A percentile compares a stretch with the other conserved stretches of the same genome.
Conservation (phyloP, 1,140 invertebrate species). For the Brevipalpus yothersi region DNA sequence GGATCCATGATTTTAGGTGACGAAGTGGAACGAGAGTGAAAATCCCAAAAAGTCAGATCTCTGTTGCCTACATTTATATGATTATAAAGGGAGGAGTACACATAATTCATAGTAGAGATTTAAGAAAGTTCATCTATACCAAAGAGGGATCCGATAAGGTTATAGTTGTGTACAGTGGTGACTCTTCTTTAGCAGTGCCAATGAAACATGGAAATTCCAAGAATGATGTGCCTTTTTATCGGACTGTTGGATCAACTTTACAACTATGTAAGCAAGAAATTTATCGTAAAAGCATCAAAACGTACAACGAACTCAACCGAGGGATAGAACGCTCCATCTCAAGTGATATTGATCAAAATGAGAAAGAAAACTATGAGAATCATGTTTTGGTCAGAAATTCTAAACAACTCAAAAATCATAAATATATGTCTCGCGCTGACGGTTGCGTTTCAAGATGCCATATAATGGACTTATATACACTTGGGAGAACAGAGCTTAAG, state of each 20-base stretch:
- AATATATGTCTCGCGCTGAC: not conserved
- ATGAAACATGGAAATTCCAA: not conserved
- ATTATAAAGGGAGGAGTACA: too few species aligned
- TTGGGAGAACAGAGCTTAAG: not conserved
- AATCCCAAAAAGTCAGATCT: too few species aligned
- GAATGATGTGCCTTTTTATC: not conserved
- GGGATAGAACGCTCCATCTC: not conserved
- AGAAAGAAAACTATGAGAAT: not conserved
- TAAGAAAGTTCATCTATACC: too few species aligned
- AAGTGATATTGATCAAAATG: not conserved
- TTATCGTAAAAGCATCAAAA: not conserved
- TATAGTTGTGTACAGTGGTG: not conserved
- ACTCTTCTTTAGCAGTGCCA: not conserved
- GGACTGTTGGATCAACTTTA: not conserved
- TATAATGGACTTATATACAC: not conserved
- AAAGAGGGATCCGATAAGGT: too few species aligned
- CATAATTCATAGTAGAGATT: too few species aligned
- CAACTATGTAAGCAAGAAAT: not conserved
- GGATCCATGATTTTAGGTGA: too few species aligned
- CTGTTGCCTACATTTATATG: too few species aligned
- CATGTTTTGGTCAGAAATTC: not conserved
- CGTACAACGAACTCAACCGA: not conserved
- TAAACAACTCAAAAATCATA: not conserved
- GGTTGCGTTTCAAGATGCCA: not conserved
- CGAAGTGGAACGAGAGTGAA: too few species aligned